Conservation (phyloP, 2,797 vertebrate genomes). For the Oreochromis mossambicus region DNA sequence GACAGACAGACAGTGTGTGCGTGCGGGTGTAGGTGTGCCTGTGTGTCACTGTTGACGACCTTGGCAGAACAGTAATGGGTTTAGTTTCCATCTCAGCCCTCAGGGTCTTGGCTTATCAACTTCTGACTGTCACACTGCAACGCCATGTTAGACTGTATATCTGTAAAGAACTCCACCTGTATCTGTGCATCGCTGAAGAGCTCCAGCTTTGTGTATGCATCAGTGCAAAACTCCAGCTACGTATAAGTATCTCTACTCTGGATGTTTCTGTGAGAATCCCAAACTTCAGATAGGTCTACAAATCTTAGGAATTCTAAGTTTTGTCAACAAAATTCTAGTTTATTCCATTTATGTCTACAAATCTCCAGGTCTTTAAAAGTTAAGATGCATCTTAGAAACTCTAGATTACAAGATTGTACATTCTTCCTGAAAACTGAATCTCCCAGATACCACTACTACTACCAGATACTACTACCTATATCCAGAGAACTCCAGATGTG, state of each 20-base stretch:
- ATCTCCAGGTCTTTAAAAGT: not conserved
- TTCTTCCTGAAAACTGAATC: not conserved
- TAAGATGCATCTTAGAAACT: not conserved
- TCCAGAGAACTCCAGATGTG: not conserved
- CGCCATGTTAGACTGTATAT: not conserved
- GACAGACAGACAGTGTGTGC: not conserved
- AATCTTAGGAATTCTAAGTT: not conserved
- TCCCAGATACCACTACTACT: not conserved
- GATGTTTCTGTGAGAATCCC: not conserved
- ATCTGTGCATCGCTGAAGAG: not conserved
- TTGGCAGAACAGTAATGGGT: constrained; percentile 26
- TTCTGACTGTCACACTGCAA: not conserved
- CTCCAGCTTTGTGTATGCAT: not conserved
- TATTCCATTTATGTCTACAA: not conserved
- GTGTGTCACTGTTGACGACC: constrained; percentile 1
- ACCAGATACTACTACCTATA: too few species aligned
- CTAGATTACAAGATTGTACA: not conserved
- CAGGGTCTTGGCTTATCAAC: constrained; percentile 20
- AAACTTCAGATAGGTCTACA: not conserved
- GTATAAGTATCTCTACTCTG: not conserved
- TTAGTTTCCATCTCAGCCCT: constrained; percentile 22
- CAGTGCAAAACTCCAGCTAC: not conserved
- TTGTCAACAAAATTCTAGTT: not conserved
- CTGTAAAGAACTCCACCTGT: not conserved
- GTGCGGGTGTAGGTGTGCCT: not conserved